These are phyloP conservation scores for Sarcoramphus papa DNA, from an alignment of 2,797 vertebrate species.

Conservation along the genomic window DNA sequence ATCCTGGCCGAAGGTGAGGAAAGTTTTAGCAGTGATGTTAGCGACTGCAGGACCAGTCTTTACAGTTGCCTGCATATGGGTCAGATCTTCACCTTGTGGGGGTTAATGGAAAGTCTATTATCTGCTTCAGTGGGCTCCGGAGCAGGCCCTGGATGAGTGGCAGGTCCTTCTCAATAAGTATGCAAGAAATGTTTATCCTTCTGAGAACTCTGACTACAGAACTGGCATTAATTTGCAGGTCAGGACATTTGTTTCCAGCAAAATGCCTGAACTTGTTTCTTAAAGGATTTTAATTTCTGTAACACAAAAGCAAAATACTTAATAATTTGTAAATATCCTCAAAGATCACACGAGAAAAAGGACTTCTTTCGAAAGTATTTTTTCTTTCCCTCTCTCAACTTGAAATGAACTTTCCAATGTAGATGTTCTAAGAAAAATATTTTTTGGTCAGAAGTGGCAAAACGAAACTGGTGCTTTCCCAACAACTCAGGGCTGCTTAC, in stretches of 20 bases:
- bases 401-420: not conserved
- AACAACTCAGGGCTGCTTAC: not conserved
- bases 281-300: not conserved
- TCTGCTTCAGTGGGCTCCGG: not conserved
- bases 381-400: not conserved
- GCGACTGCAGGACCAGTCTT: not conserved
- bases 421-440: not conserved
- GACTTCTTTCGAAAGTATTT: not conserved
- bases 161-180: not conserved
- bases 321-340: not conserved
- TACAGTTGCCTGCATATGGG: not conserved
- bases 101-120: not conserved
- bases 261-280: constrained; percentile 15
- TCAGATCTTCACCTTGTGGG: not conserved
- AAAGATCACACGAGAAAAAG: not conserved
- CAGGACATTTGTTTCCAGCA: constrained; percentile 3
- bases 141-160: not conserved
- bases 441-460: not conserved
- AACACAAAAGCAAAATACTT: not conserved
- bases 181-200: constrained; percentile 27
- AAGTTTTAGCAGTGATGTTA: not conserved
- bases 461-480: not conserved
- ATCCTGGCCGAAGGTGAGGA: not conserved
- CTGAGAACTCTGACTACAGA: not conserved
- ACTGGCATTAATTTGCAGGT: not conserved